Evolutionary conservation across 2,113 vertebrate genomes (phyloP), one percentile per base, ranked within the genome.

Genomic region (Pseudopipra pipra): DNA sequence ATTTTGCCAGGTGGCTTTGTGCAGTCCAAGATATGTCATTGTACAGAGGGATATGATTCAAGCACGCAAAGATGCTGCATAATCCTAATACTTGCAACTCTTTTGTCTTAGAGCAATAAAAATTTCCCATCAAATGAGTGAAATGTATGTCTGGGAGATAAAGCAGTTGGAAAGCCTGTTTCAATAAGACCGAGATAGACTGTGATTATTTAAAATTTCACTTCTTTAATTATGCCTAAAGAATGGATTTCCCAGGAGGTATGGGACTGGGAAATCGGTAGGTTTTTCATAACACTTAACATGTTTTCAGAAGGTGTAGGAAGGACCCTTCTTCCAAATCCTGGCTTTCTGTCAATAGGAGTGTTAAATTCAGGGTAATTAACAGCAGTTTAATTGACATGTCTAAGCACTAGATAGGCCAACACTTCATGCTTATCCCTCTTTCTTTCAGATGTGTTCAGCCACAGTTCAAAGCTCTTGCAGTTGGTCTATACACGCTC

Each of bases 401-500:
- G 3, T 52, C 39, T 74, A 28, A 71, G 52, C 39, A 43, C 31
- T 72, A 35, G 30, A 9, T 9, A 61, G 24, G 20, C 27, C 88
- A 73, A 11, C 58, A 23, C 11, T 22, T 84, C 43, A 88, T 14
- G 30, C 2, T 67, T 59, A 22, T 55, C 28, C 8, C 16, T 90
- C 15, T 71, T 84, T 89, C 68, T 98, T 97, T 63, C 97, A 99
- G 99, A 88, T 98, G 97, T 41, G 98, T 99, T 70, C 84, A 97
- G 27, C 98, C 98, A 74, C 98, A 99, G 71, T 51, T 99, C 41
- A 99, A 99, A 96, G 98, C 99, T 22, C 98, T 99, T 30, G 99
- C 99, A 0, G 83, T 99, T 73, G 99, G 99, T 39, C 97, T 99
- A 1, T 96, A 98, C 59, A 78, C 97, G 4, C 97, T 99, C 65